These are phyloP conservation scores for Eudemis profundana DNA, from an alignment of 2,888 invertebrate genomes.

Conservation along the genomic window DNA sequence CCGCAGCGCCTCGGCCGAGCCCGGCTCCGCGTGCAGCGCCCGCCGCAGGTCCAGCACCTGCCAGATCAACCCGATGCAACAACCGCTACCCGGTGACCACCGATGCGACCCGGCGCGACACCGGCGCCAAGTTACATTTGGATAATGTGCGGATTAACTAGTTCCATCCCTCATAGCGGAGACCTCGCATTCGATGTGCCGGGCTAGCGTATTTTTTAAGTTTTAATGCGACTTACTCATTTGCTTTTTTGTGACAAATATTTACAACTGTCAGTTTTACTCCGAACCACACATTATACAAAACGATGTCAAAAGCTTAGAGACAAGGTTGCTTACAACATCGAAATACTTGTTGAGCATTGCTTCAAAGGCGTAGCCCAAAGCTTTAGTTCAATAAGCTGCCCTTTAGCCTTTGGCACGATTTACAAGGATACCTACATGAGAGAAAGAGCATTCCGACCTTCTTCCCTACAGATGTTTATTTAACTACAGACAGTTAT, in stretches of 20 bases:
- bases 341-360: slow-evolving; percentile 15
- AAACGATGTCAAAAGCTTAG: slow-evolving; percentile 36
- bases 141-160: slow-evolving; percentile 23
- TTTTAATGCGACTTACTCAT: slow-evolving; percentile 11
- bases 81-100: slow-evolving; percentile 47
- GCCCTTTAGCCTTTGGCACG: slow-evolving; percentile 12
- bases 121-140: slow-evolving; percentile 9
- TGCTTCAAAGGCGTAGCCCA: slow-evolving; percentile 14
- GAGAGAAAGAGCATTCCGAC: slow-evolving; percentile 41
- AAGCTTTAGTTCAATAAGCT: slow-evolving; percentile 34
- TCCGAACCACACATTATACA: slow-evolving; percentile 35
- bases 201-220: slow-evolving; percentile 15
- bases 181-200: neutral
- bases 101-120: slow-evolving; percentile 42
- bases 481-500: neutral
- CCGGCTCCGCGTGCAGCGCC: slow-evolving; percentile 91
- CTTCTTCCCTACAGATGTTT: slow-evolving; percentile 10
- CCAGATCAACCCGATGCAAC: slow-evolving; percentile 61
- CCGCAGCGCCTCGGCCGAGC: slow-evolving; percentile 83
- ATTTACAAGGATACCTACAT: slow-evolving; percentile 19
- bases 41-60: slow-evolving; percentile 93
- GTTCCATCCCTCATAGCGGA: neutral
- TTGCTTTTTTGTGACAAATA: neutral
- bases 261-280: slow-evolving; percentile 20
- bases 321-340: slow-evolving; percentile 33